Conservation (phyloP, 2,888 invertebrate genomes). For the Drosophila siamana region DNA sequence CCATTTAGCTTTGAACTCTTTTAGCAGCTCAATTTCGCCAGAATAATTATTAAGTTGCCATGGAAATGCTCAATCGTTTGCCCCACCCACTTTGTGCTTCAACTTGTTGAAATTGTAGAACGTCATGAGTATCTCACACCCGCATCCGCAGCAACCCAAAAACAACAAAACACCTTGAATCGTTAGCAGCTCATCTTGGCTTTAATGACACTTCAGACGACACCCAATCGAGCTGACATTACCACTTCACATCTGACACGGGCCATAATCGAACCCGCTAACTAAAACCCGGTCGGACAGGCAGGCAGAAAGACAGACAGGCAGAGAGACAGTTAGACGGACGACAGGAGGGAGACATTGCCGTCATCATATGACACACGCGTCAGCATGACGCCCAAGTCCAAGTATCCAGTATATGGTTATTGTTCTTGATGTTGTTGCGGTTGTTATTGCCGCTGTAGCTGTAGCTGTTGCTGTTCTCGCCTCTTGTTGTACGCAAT, state of each 20-base stretch:
- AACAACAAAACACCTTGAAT: constrained; percentile 14
- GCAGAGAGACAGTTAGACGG: background rate
- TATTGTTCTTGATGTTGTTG: constrained; percentile 29
- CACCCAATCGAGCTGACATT: constrained; percentile 33
- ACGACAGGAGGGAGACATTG: constrained; percentile 13
- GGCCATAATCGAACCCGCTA: constrained; percentile 49
- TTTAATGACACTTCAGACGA: constrained; percentile 39
- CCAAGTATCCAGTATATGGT: constrained; percentile 37
- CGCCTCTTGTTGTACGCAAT: constrained; percentile 65
- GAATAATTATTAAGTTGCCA: background rate
- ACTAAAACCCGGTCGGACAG: constrained; percentile 23
- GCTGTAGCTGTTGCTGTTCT: constrained; percentile 21
- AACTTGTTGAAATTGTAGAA: constrained; percentile 6
- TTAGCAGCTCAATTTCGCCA: background rate
- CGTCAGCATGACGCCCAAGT: constrained; percentile 60
- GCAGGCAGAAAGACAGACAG: background rate
- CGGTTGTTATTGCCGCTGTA: constrained; percentile 18
- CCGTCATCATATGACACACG: constrained; percentile 55
- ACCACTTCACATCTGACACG: constrained; percentile 45
- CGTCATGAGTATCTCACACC: background rate
- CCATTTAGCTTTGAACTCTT: no score
- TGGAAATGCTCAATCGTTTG: background rate
- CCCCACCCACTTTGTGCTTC: background rate
- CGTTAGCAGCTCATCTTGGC: constrained; percentile 43
- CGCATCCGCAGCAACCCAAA: no score